phyloP scores from a whole-genome alignment of 2,888 invertebrate genomes.

The Scaptomyza parva region DNA sequence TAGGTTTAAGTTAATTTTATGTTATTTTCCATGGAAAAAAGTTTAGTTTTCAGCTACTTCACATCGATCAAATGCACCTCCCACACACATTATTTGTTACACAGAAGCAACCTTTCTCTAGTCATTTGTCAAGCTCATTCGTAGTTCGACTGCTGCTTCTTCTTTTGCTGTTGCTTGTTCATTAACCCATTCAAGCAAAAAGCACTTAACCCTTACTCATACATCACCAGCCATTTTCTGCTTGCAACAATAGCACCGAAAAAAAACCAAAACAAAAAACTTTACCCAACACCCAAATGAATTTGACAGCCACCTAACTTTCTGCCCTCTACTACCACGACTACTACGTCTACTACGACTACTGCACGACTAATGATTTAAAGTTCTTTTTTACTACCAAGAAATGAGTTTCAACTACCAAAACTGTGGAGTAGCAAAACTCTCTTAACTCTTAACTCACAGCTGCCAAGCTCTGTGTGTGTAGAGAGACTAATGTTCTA shows the following conservation, averaged over 20 bases:
- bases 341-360: too few species aligned
- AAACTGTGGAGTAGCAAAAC: slow-evolving; percentile 1
- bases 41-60: not conserved
- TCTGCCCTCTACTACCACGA: too few species aligned
- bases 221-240: slow-evolving; percentile 37
- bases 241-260: slow-evolving; percentile 25
- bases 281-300: slow-evolving; percentile 28
- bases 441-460: slow-evolving; percentile 6
- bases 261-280: slow-evolving; percentile 19
- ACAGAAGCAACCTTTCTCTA: slow-evolving; percentile 3
- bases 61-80: slow-evolving; percentile 2
- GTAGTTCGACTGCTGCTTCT: slow-evolving; percentile 5
- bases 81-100: not conserved
- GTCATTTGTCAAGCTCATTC: slow-evolving; percentile 24
- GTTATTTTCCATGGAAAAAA: not conserved
- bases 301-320: slow-evolving; percentile 51
- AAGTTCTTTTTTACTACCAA: slow-evolving; percentile 47
- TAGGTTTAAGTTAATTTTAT: slow-evolving; percentile 1
- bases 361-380: slow-evolving; percentile 63
- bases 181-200: slow-evolving; percentile 39
- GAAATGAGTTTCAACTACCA: slow-evolving; percentile 5
- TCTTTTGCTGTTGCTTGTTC: slow-evolving; percentile 6
- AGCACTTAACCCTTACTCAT: slow-evolving; percentile 55
- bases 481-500: slow-evolving; percentile 77
- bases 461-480: slow-evolving; percentile 21